Evolutionary conservation across 2,888 invertebrate species (phyloP).

Genomic region (Matsumyia berberina): DNA sequence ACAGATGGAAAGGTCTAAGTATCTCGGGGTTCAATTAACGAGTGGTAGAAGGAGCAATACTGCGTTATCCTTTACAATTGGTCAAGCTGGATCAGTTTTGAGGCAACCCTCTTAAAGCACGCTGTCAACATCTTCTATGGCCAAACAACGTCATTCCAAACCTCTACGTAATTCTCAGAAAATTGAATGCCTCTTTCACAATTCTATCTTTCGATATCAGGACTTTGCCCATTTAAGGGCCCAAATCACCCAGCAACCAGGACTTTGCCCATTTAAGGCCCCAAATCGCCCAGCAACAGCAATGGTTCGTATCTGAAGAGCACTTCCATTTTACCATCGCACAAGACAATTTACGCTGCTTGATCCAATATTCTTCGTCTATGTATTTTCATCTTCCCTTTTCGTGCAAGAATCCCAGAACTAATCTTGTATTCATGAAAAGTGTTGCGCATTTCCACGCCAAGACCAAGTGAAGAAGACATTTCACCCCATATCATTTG

Average conservation of each 20-base stretch:
- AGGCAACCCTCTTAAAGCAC: too few relatives aligned
- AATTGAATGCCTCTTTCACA: background rate
- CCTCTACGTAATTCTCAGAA: background rate
- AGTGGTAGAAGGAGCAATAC: too few relatives aligned
- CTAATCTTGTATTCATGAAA: conserved; percentile 73
- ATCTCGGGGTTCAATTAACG: too few relatives aligned
- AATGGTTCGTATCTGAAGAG: background rate
- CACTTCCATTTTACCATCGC: background rate
- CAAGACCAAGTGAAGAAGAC: conserved; percentile 27
- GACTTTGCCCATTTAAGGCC: background rate
- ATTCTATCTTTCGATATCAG: background rate
- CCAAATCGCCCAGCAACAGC: background rate
- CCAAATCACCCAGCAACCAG: conserved; percentile 7
- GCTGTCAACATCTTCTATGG: too few relatives aligned
- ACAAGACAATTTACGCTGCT: conserved; percentile 23
- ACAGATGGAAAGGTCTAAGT: too few relatives aligned
- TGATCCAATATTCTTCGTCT: conserved; percentile 29
- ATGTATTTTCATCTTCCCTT: conserved; percentile 5
- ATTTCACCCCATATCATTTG: conserved; percentile 7
- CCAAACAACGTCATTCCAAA: background rate
- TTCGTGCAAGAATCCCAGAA: conserved; percentile 71
- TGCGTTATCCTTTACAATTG: too few relatives aligned
- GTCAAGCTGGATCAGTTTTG: too few relatives aligned
- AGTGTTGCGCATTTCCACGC: conserved; percentile 74
- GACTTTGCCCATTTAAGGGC: background rate